These are phyloP conservation scores for Monarcha castaneiventris DNA, from an alignment of 2,113 vertebrate genomes.

Conservation along the genomic window DNA sequence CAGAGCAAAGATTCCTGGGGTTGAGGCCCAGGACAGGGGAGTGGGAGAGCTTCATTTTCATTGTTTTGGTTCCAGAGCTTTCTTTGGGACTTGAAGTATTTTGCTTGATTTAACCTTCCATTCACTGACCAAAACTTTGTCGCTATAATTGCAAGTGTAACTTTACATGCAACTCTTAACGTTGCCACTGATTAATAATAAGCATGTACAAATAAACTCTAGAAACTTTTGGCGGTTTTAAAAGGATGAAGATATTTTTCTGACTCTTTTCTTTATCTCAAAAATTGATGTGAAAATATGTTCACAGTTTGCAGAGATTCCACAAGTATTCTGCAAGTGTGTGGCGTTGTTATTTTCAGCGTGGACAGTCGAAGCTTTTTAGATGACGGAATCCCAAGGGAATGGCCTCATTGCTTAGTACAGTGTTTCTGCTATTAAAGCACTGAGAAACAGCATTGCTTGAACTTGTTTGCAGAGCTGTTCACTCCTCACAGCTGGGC, in stretches of 20 bases:
- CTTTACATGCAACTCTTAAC: background rate
- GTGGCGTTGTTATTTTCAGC: background rate
- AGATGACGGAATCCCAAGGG: background rate
- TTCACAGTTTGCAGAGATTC: background rate
- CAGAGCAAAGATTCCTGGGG: background rate
- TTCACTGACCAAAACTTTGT: background rate
- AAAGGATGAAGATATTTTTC: background rate
- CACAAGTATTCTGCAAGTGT: background rate
- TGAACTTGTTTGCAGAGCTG: background rate
- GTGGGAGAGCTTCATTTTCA: background rate
- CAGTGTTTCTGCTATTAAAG: background rate
- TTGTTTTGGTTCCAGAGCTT: background rate
- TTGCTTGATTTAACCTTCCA: background rate
- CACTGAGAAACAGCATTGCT: background rate
- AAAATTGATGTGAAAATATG: background rate
- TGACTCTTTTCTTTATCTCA: background rate
- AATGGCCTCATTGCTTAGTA: background rate
- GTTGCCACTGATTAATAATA: background rate
- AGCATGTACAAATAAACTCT: background rate
- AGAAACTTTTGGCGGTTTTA: background rate
- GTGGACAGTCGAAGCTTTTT: accelerated
- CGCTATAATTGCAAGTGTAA: background rate
- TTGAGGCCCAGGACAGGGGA: background rate
- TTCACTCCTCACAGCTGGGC: background rate
- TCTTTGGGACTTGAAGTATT: background rate